A percentile compares a stretch with the other conserved stretches of the same genome.
Conservation (phyloP, 2,888 invertebrate genomes). For the Himalopsyche kuldschensis region DNA sequence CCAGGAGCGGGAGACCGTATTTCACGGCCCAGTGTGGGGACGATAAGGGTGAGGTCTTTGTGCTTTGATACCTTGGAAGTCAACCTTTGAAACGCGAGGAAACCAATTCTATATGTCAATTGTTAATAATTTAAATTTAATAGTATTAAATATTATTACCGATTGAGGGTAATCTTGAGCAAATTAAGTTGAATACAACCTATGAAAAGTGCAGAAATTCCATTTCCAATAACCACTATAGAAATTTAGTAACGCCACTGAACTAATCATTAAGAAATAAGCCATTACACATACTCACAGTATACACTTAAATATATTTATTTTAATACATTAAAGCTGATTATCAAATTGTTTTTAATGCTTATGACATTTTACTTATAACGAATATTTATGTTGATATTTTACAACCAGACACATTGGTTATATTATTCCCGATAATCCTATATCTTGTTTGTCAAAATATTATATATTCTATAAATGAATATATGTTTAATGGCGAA, state of each 20-base stretch:
- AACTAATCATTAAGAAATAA: no score
- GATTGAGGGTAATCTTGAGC: neutral
- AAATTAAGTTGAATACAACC: neutral
- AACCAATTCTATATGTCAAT: neutral
- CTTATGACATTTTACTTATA: no score
- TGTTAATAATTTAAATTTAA: neutral
- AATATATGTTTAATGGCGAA: no score
- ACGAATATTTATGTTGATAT: no score
- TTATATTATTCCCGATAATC: no score
- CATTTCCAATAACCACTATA: neutral
- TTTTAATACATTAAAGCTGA: no score
- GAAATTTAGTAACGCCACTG: neutral
- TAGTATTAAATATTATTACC: neutral
- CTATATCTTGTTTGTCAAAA: no score
- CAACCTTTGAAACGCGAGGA: neutral
- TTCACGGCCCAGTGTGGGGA: constrained; percentile 25
- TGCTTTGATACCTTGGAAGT: neutral
- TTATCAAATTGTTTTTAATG: no score
- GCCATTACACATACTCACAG: no score
- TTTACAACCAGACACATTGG: no score
- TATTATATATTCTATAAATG: no score
- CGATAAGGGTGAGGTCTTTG: constrained; percentile 17
- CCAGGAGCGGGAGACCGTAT: constrained; percentile 13
- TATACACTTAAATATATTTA: no score
- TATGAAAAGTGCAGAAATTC: neutral